phyloP scores from a whole-genome alignment of 1,140 invertebrate genomes.

The Trypoxylus dichotomus region DNA sequence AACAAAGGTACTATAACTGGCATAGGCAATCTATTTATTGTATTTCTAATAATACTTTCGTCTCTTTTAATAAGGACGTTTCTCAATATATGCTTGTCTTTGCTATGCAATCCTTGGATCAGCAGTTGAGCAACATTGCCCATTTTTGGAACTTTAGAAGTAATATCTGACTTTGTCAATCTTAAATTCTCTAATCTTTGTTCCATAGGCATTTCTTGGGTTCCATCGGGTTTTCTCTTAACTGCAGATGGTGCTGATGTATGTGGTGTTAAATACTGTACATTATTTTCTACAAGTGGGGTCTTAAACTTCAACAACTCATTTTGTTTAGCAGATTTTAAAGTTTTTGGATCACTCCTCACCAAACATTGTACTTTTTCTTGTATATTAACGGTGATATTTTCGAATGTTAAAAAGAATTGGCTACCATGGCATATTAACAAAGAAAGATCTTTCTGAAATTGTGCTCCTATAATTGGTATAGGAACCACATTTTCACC shows the following conservation, averaged over 20 bases:
- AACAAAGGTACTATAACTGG: constrained; percentile 64
- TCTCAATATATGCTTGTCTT: constrained; percentile 65
- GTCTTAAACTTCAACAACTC: constrained; percentile 56
- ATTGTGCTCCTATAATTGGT: constrained; percentile 56
- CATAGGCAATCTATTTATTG: constrained; percentile 64
- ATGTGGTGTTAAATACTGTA: constrained; percentile 57
- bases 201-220: constrained; percentile 74
- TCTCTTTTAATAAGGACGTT: constrained; percentile 61
- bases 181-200: constrained; percentile 72
- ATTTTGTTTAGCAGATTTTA: constrained; percentile 51
- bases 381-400: constrained; percentile 59
- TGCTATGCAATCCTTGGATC: constrained; percentile 76
- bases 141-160: constrained; percentile 55
- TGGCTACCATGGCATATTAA: constrained; percentile 62
- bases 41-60: constrained; percentile 61
- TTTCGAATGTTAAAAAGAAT: constrained; percentile 65
- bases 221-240: constrained; percentile 56
- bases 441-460: constrained; percentile 56
- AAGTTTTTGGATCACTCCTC: constrained; percentile 56
- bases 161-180: constrained; percentile 52
- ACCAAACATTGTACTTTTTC: constrained; percentile 62
- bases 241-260: constrained; percentile 38
- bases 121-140: constrained; percentile 74
- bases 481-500: constrained; percentile 58
- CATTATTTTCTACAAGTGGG: constrained; percentile 54